Evolutionary conservation across 2,888 invertebrate genomes (phyloP), one percentile per base, ranked within the genome.

Genomic region (Hipparchia sbordonii): DNA sequence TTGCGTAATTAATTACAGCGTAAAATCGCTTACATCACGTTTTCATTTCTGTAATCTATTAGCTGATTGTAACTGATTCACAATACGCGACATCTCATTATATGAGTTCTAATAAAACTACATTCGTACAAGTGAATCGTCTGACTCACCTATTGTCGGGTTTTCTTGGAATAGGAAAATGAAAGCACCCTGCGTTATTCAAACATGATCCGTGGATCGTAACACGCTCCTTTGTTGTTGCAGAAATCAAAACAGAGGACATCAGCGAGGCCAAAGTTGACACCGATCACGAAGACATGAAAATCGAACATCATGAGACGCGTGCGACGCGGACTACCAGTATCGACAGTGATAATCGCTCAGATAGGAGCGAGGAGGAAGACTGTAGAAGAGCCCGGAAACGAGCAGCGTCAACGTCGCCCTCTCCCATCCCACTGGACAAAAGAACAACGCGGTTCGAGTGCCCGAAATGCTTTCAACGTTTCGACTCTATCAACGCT

Each of bases 401-500:
- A 77, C 83, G 93, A 52, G 87, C 91, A n/a, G 93, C 93, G 0
- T 89, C 93, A 0, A 84, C 88, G 0, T 90, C 92, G 0, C 91
- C 91, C 1, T 88, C 89, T 2, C 87, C 85, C 1, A 86, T 88
- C 52, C 89, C 89, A 0, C 79, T 90, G 77, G 91, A 92, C 76
- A 93, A 93, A 78, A 87, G 90, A 80, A 88, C 83, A 57, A 87
- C 90, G 1, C 83, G 90, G 33, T 89, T 96, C 70, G 96, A 96
- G 82, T 98, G 98, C 85, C 95, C 95, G 0, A 94, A 95, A 70
- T 98, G 98, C 86, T 95, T 96, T 72, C 95, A 96, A 71, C 94
- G 95, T 6, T 98, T 97, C 85, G 96, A 96, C 79, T 97, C 96
- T 61, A 95, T 96, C 77, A 95, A 96, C 73, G 95, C 96, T 6